Evolutionary conservation across 2,888 invertebrate genomes (phyloP), one percentile per base, ranked within the genome.

Genomic region (Drosophila diplacantha): DNA sequence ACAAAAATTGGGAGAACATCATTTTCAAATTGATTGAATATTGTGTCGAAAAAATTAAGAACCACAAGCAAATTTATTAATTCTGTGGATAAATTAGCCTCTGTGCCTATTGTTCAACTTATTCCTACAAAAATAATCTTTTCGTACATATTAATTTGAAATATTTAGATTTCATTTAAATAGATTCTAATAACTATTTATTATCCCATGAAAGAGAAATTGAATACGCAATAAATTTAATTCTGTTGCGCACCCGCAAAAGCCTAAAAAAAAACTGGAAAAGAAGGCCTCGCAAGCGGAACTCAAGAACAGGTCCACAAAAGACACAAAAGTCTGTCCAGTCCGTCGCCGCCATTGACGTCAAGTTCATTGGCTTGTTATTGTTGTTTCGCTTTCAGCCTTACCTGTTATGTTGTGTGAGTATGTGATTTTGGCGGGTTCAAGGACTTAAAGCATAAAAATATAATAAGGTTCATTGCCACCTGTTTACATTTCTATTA

Each of bases 381-480:
- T 46, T 51, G 39, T 43, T 51, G 51, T 50, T 37, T 41, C 53
- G 56, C 69, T 51, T 37, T 31, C 24, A 18, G 58, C 43, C 24
- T 37, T n/a, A 41, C 39, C 53, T 71, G 12, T 24, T 41, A 22
- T 24, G 22, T 8, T 47, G 24, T 37, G 24, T 63, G 50, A 72
- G 69, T 37, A 20, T 47, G 24, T 31, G 56, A 38, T 50, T 54
- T 54, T 37, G 39, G 69, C 72, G 77, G 70, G 77, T 77, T 77
- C 77, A 82, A 77, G 77, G 77, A 77, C 72, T 77, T 82, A 54
- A 5, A 67, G 69, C 75, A 67, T 61, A 57, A 61, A 75, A 65
- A 71, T 63, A 69, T 69, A 73, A 64, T 72, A 70, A 74, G 82
- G 77, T 77, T 77, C 77, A 80, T 82, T 79, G 78, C 81, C 83